Conservation (phyloP, 2,797 vertebrate genomes). For the Cossypha caffra region DNA sequence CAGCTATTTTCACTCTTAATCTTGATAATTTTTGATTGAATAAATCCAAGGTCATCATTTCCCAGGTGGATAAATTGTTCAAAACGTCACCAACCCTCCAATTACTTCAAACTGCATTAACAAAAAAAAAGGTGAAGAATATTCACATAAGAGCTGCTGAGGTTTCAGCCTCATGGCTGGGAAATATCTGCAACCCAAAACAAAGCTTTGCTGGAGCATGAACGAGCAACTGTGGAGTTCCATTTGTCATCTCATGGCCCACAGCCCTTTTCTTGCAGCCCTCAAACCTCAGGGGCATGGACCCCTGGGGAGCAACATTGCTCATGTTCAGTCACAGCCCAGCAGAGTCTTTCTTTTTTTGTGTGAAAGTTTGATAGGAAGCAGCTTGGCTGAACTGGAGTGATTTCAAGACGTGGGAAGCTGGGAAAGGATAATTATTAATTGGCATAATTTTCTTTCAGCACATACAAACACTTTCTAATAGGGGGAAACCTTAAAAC, state of each 20-base stretch:
- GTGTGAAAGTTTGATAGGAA: neutral
- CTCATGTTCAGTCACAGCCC: neutral
- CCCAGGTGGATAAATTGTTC: neutral
- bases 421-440: neutral
- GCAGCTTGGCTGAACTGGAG: neutral
- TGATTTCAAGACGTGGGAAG: neutral
- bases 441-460: neutral
- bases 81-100: neutral
- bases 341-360: neutral
- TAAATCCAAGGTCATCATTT: constrained; percentile 40
- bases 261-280: neutral
- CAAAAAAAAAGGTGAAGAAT: neutral
- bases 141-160: neutral
- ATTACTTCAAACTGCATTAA: neutral
- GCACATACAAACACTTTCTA: neutral
- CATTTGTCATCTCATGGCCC: neutral
- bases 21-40: constrained; percentile 31
- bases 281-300: neutral
- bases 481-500: neutral
- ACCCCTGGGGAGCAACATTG: neutral
- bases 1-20: constrained; percentile 38
- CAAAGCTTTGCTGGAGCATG: neutral
- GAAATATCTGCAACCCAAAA: neutral
- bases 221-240: neutral
- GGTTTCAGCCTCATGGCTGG: neutral